Conservation (phyloP, 2,113 vertebrate genomes). For the Pseudopipra pipra region DNA sequence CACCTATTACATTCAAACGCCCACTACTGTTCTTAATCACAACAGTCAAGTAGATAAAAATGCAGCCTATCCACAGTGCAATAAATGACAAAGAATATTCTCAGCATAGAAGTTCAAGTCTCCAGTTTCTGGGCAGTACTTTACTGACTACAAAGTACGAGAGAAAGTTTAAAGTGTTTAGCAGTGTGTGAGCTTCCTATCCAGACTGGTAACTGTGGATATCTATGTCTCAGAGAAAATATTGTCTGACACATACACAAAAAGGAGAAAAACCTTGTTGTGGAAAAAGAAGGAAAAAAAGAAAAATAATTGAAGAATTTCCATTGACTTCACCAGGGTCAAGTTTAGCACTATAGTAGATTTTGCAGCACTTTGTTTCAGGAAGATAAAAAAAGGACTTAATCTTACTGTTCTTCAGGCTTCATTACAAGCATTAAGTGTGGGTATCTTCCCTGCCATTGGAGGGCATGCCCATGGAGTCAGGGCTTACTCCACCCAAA, state of each 20-base stretch:
- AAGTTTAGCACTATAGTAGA: neutral
- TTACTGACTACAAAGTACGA: neutral
- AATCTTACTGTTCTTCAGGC: neutral
- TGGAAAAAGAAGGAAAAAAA: neutral
- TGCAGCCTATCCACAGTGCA: neutral
- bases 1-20: neutral
- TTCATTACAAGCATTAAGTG: neutral
- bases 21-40: neutral
- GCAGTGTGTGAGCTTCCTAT: neutral
- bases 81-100: neutral
- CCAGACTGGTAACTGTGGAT: neutral
- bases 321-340: neutral
- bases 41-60: neutral
- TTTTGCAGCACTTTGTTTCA: neutral
- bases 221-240: neutral
- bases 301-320: neutral
- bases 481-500: neutral
- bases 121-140: neutral
- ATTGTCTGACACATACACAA: neutral
- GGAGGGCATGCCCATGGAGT: neutral
- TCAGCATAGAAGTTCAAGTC: neutral
- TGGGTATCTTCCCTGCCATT: neutral
- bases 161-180: neutral
- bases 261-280: neutral
- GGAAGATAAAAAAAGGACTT: neutral